Conservation (phyloP, 2,888 invertebrate species). For the Blastobasis lacticolella region DNA sequence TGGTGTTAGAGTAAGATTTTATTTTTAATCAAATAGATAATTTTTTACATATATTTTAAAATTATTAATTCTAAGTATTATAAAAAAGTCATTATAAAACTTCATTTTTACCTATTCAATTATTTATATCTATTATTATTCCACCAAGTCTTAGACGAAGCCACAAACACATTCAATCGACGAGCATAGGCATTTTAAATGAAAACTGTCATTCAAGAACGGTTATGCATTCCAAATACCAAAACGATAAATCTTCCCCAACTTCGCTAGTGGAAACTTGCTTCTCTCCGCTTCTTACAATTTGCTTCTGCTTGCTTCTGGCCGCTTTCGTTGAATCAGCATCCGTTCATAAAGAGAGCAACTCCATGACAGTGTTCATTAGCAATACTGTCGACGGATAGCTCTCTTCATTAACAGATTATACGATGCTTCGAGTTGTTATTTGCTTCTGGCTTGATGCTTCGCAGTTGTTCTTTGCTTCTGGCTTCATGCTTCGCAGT, state of each 20-base stretch:
- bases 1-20: too few relatives aligned
- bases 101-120: too few relatives aligned
- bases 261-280: constrained; percentile 1
- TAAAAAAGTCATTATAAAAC: too few relatives aligned
- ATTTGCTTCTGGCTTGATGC: too few relatives aligned
- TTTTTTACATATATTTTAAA: too few relatives aligned
- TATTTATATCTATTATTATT: too few relatives aligned
- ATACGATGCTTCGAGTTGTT: constrained; percentile 15
- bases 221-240: constrained; percentile 4
- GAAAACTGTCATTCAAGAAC: constrained; percentile 7
- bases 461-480: too few relatives aligned
- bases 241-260: background rate
- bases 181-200: constrained; percentile 1
- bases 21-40: too few relatives aligned
- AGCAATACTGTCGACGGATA: constrained; percentile 99
- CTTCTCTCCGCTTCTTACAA: constrained; percentile 1
- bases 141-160: too few relatives aligned
- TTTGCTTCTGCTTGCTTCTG: background rate
- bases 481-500: too few relatives aligned
- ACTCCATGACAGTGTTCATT: constrained; percentile 99
- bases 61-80: too few relatives aligned
- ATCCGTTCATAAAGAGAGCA: constrained; percentile 99
- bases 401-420: constrained; percentile 96
- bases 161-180: too few relatives aligned
- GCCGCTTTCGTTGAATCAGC: constrained; percentile 64